These are phyloP conservation scores for Hestina assimilis DNA, from an alignment of 1,140 invertebrate species.

Conservation along the genomic window DNA sequence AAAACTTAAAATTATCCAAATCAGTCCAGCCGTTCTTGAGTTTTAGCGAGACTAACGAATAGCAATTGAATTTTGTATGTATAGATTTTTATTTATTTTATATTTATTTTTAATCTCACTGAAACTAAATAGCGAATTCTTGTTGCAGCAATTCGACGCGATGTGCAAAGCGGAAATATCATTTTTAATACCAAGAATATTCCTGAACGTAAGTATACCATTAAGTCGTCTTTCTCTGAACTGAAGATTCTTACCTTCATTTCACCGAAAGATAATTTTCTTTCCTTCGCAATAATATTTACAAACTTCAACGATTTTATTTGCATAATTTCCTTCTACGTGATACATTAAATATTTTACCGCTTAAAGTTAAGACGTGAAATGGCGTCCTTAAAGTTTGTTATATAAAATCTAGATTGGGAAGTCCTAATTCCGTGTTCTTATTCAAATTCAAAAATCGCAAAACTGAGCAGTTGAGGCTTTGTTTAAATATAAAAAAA, in stretches of 20 bases:
- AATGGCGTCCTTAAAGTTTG: not conserved
- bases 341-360: not conserved
- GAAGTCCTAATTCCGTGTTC: not conserved
- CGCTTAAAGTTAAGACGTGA: not conserved
- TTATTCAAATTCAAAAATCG: too few relatives aligned
- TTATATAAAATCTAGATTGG: not conserved
- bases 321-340: constrained; percentile 7
- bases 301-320: constrained; percentile 6
- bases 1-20: too few relatives aligned
- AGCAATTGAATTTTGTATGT: not conserved
- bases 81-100: not conserved
- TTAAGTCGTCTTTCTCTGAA: too few relatives aligned
- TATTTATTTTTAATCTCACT: not conserved
- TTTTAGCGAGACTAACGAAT: too few relatives aligned
- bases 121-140: constrained; percentile 30
- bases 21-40: too few relatives aligned
- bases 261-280: constrained; percentile 9
- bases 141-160: constrained; percentile 86
- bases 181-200: constrained; percentile 83
- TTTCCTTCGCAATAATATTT: constrained; percentile 7
- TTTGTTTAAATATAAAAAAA: too few relatives aligned
- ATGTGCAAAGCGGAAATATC: constrained; percentile 86
- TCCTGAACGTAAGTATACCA: constrained; percentile 83
- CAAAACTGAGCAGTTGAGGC: too few relatives aligned
- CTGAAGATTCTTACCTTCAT: too few relatives aligned